Base-by-base conservation (phyloP, 2,797 vertebrate genomes). In the Manis pentadactyla region DNA sequence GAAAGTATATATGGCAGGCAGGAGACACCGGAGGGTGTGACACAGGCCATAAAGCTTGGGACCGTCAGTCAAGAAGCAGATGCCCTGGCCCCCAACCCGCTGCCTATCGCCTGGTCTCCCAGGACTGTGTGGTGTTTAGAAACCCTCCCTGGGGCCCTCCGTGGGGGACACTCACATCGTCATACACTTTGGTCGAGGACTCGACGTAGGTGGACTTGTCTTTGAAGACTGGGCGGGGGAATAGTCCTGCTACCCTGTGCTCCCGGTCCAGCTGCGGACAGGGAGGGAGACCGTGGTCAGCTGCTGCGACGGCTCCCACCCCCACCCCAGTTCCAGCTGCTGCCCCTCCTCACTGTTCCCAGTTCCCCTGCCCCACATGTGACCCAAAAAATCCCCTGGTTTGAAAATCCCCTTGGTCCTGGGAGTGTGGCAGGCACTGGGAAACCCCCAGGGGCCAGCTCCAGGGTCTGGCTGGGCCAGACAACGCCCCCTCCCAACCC, bases 181-280 rank as follows among this genome's bases (percentile, higher is more conserved):
- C 99, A 2, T 99, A 99, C 94, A 99, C 98, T 99, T 99, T 99
- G 82, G 99, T 99, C 21, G 99, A 99, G 51, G 99, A 99, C 98
- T 99, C 91, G 1, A 99, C 97, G 29, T 99, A 99, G 2, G 99
- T 99, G 1, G 99, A 99, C 96, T 99, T 99, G 98, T 99, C 99
- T 97, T 98, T 99, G 97, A 99, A 99, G 21, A 98, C 98, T 1
- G 99, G 77, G 90, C 99, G 99, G 49, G 99, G 99, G 14, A 99
- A 5, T 42, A 99, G 49, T 11, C 99, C 99, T 0, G 96, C 98
- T 1, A 99, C 98, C 98, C 99, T 99, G 98, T 99, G 99, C 94
- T 99, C 99, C 92, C 99, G 99, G 98, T 99, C 99, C 98, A 99
- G 98, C 99, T 99, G 95, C 0, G 3, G 63, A 37, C 1, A 23